These are phyloP conservation scores for Anagyrus pseudococci DNA, from an alignment of 2,888 invertebrate species.

Conservation along the genomic window DNA sequence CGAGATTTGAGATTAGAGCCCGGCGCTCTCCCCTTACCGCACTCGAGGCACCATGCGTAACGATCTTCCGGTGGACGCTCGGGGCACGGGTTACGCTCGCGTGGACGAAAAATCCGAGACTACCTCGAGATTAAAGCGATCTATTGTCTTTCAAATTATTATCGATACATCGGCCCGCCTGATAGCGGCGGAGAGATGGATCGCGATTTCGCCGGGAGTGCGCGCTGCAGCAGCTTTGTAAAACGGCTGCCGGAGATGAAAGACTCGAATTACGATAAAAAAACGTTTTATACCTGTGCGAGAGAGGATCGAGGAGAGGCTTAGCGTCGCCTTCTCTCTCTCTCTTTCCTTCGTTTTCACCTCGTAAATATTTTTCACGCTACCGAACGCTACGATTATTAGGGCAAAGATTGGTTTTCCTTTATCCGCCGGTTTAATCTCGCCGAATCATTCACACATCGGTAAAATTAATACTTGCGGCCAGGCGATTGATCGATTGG, in stretches of 20 bases:
- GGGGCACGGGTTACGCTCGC: background rate
- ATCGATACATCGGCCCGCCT: constrained; percentile 30
- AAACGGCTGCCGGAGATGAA: constrained; percentile 28
- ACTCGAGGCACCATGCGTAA: constrained; percentile 30
- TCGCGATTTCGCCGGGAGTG: constrained; percentile 27
- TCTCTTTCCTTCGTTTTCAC: background rate
- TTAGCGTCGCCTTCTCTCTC: background rate
- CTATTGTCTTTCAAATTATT: constrained; percentile 39
- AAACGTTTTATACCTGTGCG: constrained; percentile 2
- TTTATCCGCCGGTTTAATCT: constrained; percentile 23
- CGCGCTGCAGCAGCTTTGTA: constrained; percentile 1
- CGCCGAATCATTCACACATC: constrained; percentile 23
- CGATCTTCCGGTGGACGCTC: constrained; percentile 5
- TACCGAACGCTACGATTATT: constrained; percentile 32
- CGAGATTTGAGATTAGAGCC: constrained; percentile 51
- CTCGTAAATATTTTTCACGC: constrained; percentile 35
- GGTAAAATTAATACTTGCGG: constrained; percentile 27
- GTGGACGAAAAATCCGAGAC: constrained; percentile 24
- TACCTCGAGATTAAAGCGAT: constrained; percentile 33
- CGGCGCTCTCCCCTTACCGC: too few species aligned
- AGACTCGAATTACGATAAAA: constrained; percentile 34
- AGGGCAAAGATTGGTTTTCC: constrained; percentile 33
- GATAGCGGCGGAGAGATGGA: constrained; percentile 24
- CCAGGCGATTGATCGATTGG: constrained; percentile 1
- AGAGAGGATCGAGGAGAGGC: constrained; percentile 13